Base-by-base conservation (phyloP, 2,797 vertebrate genomes). In the Toxotes lorentzi region DNA sequence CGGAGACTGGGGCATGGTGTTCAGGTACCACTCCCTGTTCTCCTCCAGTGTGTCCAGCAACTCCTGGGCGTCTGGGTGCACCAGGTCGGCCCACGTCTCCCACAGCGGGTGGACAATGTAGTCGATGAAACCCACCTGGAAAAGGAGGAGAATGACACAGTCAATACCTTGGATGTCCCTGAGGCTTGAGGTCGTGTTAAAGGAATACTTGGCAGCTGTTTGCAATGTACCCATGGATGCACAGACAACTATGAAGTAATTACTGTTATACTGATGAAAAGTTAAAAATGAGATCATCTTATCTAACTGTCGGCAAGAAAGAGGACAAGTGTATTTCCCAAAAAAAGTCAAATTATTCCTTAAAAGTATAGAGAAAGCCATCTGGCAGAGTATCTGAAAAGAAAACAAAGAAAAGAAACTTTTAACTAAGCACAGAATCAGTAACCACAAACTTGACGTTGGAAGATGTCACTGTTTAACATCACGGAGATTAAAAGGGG, bases 81-180 rank as follows among this genome's bases (percentile, higher is more conserved):
- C 97, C 88, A 98, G 94, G 90, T 98, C 97, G 0, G 95, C 97
- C 97, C 97, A 98, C 0, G 97, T 98, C 93, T 98, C 97, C 97
- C 97, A 98, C 62, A 98, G 93, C 0, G 97, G 97, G 61, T 98
- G 97, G 34, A 97, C 97, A 0, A 98, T 98, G 89, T 98, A 98
- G 93, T 98, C 97, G 0, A 98, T 98, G 92, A 98, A 98, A 8
- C 97, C 97, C 85, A 98, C 97, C 97, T 98, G 83, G 6, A 60
- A 47, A 35, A 48, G 11, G 62, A 53, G 12, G 24, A 41, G 14
- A 58, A 41, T 8, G 34, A 70, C 21, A 45, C 1, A 0, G 0
- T 61, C 24, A 58, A 61, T 8, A 70, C 30, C 4, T 47, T 41
- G 7, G 24, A 51, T 17, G 19, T 0, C 21, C 6, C 45, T 70